These are phyloP conservation scores for Macquaria ambigua DNA, from an alignment of 2,113 vertebrate species.

Conservation along the genomic window DNA sequence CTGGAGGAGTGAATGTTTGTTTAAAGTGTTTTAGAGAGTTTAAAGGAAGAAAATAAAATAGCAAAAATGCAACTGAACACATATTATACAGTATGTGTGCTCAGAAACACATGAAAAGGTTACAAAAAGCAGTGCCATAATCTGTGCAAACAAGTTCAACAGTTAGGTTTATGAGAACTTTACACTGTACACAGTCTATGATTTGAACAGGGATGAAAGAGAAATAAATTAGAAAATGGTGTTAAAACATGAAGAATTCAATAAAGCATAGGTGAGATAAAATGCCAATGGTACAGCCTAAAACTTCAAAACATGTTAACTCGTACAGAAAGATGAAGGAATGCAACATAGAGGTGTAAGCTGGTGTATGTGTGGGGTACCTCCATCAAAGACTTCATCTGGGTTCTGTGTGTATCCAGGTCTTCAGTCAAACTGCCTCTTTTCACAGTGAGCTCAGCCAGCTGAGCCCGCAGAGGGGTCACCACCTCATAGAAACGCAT, in stretches of 20 bases:
- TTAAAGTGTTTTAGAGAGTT: neutral
- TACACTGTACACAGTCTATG: neutral
- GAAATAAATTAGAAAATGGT: neutral
- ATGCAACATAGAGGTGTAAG: neutral
- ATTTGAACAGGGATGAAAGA: neutral
- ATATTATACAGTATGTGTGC: too few species aligned
- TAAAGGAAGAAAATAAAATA: neutral
- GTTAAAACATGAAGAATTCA: neutral
- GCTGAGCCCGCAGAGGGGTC: slow-evolving; percentile 86
- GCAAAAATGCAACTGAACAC: neutral
- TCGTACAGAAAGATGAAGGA: neutral
- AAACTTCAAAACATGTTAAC: neutral
- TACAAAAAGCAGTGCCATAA: neutral
- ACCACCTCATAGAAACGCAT: slow-evolving; percentile 91
- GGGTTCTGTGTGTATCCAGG: slow-evolving; percentile 84
- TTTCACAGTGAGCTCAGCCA: slow-evolving; percentile 87
- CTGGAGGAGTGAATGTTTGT: neutral
- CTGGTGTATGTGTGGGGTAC: slow-evolving; percentile 73
- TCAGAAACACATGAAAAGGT: neutral
- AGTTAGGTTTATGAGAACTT: neutral
- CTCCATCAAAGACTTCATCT: slow-evolving; percentile 90
- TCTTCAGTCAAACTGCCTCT: slow-evolving; percentile 87
- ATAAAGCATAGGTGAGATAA: neutral
- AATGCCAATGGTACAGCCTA: too few species aligned
- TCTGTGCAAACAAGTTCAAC: neutral